phyloP scores from a whole-genome alignment of 2,888 invertebrate species.

The Germaria angustata region DNA sequence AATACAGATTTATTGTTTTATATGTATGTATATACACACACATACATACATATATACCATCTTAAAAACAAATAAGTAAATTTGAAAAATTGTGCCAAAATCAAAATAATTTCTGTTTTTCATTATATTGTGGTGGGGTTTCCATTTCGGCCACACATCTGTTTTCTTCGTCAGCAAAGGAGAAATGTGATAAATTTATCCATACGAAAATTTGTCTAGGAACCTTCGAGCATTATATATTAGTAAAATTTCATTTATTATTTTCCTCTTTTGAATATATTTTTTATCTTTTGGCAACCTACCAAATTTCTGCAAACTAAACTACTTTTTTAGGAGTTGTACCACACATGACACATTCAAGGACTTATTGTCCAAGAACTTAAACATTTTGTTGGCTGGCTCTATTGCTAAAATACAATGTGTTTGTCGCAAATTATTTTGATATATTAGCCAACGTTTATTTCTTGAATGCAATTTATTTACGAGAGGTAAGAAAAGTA shows the following conservation, averaged over 20 bases:
- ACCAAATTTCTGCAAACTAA: conserved; percentile 2
- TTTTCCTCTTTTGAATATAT: background rate
- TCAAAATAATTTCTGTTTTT: no score
- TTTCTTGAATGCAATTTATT: background rate
- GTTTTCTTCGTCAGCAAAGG: no score
- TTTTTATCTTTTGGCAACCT: conserved; percentile 15
- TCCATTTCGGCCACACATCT: no score
- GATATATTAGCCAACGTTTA: background rate
- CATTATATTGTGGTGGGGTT: no score
- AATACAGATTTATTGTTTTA: no score
- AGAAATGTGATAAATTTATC: background rate
- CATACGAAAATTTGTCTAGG: background rate
- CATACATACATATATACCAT: no score
- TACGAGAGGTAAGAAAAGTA: no score
- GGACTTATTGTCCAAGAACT: conserved; percentile 1
- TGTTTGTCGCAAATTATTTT: background rate
- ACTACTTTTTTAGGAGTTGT: background rate
- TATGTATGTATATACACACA: no score
- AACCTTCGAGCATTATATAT: background rate
- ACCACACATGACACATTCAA: conserved; percentile 20
- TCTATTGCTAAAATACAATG: background rate
- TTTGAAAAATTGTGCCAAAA: no score
- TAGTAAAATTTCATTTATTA: background rate
- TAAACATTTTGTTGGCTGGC: conserved; percentile 7
- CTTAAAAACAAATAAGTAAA: no score